Conservation (phyloP, 2,113 vertebrate species). For the Ailurus styani region DNA sequence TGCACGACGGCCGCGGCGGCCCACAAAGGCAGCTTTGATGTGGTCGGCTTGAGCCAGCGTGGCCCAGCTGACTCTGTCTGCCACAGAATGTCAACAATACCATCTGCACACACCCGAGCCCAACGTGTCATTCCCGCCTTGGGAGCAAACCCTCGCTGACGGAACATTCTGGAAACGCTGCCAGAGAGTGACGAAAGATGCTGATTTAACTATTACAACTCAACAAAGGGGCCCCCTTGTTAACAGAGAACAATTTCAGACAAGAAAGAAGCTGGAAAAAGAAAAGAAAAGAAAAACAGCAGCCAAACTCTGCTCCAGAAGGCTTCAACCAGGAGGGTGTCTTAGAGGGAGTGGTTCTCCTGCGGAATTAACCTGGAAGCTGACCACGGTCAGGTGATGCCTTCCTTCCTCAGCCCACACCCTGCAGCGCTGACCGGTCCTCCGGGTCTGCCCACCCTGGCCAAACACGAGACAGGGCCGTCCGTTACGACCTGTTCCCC, state of each 20-base stretch:
- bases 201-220: slow-evolving; percentile 6
- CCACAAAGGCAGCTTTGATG: slow-evolving; percentile 11
- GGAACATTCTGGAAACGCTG: slow-evolving; percentile 16
- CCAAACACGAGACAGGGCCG: background rate
- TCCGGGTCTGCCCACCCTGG: background rate
- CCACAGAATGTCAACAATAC: background rate
- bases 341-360: background rate
- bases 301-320: background rate
- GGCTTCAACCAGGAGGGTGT: background rate
- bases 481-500: rapidly evolving
- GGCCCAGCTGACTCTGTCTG: background rate
- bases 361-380: background rate
- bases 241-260: slow-evolving; percentile 3
- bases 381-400: background rate
- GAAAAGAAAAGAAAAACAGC: background rate
- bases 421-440: background rate
- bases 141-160: background rate
- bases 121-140: background rate
- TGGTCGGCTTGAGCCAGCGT: background rate
- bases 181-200: background rate
- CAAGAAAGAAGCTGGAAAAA: background rate
- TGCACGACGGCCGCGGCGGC: background rate
- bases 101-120: background rate
- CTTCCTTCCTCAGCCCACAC: too few species aligned
- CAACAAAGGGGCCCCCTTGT: slow-evolving; percentile 23